phyloP scores from a whole-genome alignment of 2,888 invertebrate genomes.

The Stenotaenia linearis region DNA sequence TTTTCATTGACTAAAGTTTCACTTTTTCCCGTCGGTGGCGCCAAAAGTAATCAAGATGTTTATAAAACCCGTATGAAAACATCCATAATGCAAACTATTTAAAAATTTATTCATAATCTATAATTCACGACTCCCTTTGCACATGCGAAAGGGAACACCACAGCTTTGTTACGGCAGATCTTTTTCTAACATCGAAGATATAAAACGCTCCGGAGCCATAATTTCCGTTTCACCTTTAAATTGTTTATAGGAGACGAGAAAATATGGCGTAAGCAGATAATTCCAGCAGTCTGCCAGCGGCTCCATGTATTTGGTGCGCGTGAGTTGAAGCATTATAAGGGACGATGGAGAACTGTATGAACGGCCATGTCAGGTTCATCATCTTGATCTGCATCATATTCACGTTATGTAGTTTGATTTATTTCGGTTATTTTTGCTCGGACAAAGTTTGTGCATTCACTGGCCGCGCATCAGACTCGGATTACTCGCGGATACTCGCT shows the following conservation, averaged over 20 bases:
- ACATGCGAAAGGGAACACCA: too few species aligned
- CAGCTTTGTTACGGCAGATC: too few species aligned
- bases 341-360: slow-evolving; percentile 29
- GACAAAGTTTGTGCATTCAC: slow-evolving; percentile 62
- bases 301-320: not conserved
- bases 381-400: slow-evolving; percentile 74
- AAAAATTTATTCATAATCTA: not conserved
- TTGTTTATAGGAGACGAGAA: not conserved
- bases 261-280: slow-evolving; percentile 17
- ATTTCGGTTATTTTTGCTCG: slow-evolving; percentile 83
- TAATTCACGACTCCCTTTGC: not conserved
- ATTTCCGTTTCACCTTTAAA: not conserved
- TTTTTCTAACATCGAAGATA: too few species aligned
- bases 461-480: slow-evolving; percentile 18
- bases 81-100: not conserved
- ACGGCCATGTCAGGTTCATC: slow-evolving; percentile 51
- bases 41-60: not conserved
- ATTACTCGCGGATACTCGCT: slow-evolving; percentile 2
- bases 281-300: not conserved
- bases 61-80: not conserved
- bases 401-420: slow-evolving; percentile 78
- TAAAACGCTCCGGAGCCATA: too few species aligned
- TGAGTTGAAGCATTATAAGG: not conserved
- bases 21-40: not conserved
- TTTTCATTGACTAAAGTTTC: not conserved